A percentile compares a stretch with the other conserved stretches of the same genome.
Conservation (phyloP, 2,113 vertebrate species). For the Neoarius graeffei region DNA sequence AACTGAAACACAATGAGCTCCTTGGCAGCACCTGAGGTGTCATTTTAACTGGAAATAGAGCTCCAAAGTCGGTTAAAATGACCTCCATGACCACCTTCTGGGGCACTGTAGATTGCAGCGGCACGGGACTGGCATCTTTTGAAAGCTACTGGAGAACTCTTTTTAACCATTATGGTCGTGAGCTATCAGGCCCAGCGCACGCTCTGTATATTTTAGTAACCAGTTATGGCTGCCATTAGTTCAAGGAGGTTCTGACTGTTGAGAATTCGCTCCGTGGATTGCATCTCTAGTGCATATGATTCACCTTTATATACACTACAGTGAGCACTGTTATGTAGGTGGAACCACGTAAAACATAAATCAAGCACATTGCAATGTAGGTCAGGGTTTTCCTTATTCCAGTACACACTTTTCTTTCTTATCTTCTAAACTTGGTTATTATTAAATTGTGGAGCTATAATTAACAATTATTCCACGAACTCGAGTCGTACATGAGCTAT, state of each 20-base stretch:
- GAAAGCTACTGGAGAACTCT: background rate
- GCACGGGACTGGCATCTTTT: too few species aligned
- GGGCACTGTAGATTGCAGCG: background rate
- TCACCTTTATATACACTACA: background rate
- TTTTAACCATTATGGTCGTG: background rate
- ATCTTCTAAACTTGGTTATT: background rate
- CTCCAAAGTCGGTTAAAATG: background rate
- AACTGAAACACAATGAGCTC: background rate
- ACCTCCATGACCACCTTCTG: background rate
- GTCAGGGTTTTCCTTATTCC: conserved; percentile 8
- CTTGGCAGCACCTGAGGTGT: background rate
- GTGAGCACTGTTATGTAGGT: background rate
- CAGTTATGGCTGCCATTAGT: background rate
- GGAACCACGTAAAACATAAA: background rate
- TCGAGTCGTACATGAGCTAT: too few species aligned
- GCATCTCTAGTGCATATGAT: background rate
- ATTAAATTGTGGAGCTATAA: background rate
- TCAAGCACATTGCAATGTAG: too few species aligned
- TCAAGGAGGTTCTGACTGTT: background rate
- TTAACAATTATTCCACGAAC: too few species aligned
- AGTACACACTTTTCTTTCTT: background rate
- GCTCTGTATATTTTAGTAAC: background rate
- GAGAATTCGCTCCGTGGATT: background rate
- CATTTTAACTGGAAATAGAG: background rate
- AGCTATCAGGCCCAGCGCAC: background rate